phyloP scores from a whole-genome alignment of 2,113 vertebrate species.

The Ascaphus truei region DNA sequence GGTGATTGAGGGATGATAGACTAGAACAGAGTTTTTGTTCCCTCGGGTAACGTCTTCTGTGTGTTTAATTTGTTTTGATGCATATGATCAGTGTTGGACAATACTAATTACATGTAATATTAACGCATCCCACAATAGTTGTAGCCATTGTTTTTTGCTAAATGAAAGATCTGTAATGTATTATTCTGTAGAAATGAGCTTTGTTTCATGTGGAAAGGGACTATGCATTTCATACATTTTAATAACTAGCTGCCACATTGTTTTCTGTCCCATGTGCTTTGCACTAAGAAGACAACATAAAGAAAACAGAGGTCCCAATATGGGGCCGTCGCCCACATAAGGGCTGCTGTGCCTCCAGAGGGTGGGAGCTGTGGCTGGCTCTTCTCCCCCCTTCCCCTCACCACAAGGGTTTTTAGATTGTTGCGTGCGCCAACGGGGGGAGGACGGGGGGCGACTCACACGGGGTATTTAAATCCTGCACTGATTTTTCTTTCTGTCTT shows the following conservation, averaged over 20 bases:
- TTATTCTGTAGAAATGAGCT: constrained; percentile 9
- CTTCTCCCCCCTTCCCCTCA: no score
- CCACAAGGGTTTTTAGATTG: no score
- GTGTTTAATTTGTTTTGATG: not conserved
- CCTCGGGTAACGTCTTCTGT: not conserved
- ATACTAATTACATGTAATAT: constrained; percentile 6
- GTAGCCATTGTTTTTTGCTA: not conserved
- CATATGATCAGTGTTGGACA: not conserved
- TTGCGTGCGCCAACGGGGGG: no score
- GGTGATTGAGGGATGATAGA: no score
- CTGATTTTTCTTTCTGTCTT: no score
- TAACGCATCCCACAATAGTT: not conserved
- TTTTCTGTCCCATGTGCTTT: not conserved
- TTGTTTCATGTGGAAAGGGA: not conserved
- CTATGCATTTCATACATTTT: constrained; percentile 21
- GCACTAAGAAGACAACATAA: no score
- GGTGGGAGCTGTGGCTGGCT: no score
- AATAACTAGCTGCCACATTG: constrained; percentile 6
- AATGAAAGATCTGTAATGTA: constrained; percentile 5
- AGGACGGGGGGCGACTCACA: no score
- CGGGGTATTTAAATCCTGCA: no score
- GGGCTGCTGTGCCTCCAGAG: no score
- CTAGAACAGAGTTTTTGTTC: not conserved
- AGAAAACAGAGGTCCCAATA: no score
- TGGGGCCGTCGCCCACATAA: no score